phyloP scores from a whole-genome alignment of 2,113 vertebrate species.

The Bujurquina vittata region DNA sequence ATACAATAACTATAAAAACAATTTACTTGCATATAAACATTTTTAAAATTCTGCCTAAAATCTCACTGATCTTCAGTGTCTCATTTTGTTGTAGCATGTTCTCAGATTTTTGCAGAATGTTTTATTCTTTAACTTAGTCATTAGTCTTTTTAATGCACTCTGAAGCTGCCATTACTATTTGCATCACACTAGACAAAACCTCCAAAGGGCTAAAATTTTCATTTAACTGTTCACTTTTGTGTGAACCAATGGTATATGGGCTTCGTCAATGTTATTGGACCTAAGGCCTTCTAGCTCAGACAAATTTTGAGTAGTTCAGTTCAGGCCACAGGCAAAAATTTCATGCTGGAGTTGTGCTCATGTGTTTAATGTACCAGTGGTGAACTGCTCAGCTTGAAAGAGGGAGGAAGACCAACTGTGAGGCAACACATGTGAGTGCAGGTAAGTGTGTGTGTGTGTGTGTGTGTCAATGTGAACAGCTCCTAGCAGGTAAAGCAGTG shows the following conservation, averaged over 20 bases:
- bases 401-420: slow-evolving; percentile 1
- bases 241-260: neutral
- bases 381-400: slow-evolving; percentile 37
- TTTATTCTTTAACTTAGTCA: neutral
- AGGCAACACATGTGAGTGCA: neutral
- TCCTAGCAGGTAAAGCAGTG: slow-evolving; percentile 9
- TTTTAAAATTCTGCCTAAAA: neutral
- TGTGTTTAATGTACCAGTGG: slow-evolving; percentile 28
- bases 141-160: neutral
- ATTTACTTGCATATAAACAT: neutral
- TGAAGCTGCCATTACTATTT: neutral
- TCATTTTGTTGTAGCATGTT: neutral
- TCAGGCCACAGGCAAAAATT: neutral
- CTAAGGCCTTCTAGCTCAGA: neutral
- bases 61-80: neutral
- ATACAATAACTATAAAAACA: neutral
- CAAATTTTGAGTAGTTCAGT: slow-evolving; percentile 11
- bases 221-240: neutral
- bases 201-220: neutral
- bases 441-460: neutral
- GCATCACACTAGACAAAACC: neutral
- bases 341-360: slow-evolving; percentile 9
- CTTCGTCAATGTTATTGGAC: neutral
- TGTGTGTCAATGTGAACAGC: neutral
- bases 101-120: neutral